A percentile compares a stretch with the other conserved stretches of the same genome.
Evolutionary conservation across 2,113 vertebrate species (phyloP).

Genomic region (Crotalus viridis): DNA sequence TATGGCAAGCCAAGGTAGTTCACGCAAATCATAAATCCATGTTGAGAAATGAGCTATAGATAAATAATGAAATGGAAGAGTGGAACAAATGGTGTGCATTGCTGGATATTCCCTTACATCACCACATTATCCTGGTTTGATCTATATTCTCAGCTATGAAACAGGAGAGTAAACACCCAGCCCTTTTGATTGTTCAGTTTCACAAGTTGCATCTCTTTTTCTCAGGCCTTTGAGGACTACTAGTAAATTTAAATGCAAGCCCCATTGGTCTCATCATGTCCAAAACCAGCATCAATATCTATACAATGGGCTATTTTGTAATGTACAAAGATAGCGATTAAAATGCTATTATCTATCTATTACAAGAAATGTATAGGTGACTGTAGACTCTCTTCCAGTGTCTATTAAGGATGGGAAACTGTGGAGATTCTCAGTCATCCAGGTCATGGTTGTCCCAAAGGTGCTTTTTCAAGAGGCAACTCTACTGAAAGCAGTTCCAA

Average conservation of each 20-base stretch:
- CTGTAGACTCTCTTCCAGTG: not conserved
- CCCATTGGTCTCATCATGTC: not conserved
- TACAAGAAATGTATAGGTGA: not conserved
- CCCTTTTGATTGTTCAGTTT: not conserved
- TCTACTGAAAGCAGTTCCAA: no score
- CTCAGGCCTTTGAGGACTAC: not conserved
- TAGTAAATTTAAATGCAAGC: not conserved
- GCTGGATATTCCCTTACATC: not conserved
- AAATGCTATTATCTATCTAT: not conserved
- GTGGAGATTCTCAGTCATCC: no score
- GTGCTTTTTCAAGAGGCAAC: no score
- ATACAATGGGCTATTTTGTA: not conserved
- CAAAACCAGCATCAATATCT: not conserved
- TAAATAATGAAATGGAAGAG: not conserved
- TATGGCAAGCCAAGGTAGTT: not conserved
- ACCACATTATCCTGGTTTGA: not conserved
- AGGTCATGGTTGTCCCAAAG: no score
- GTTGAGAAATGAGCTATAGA: not conserved
- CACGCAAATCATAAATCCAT: not conserved
- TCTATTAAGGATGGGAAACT: not conserved
- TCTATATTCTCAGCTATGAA: not conserved
- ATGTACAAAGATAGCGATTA: not conserved
- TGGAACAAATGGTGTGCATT: not conserved
- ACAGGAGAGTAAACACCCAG: not conserved
- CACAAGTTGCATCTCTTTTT: not conserved